Evolutionary conservation across 2,113 vertebrate genomes (phyloP).

Genomic region (Gadus chalcogrammus): DNA sequence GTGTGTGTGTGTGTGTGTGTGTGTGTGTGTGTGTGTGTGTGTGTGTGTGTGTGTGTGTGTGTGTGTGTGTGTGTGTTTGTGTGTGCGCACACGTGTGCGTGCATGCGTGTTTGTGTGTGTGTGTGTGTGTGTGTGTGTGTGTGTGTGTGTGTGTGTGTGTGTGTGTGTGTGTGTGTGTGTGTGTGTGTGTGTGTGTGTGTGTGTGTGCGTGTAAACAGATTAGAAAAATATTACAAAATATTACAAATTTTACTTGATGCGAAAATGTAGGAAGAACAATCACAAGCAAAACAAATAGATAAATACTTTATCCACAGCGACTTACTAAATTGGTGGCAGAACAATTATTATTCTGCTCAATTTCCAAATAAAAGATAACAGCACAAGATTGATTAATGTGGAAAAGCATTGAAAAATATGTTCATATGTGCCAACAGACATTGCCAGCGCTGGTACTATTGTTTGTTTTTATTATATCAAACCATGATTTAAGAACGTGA

Average conservation of each 20-base stretch:
- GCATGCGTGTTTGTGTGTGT: conserved; percentile 38
- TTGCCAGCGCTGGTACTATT: no score
- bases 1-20: conserved; percentile 20
- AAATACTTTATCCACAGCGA: no score
- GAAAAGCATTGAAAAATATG: no score
- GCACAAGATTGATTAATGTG: no score
- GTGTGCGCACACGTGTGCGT: neutral
- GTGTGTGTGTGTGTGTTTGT: conserved; percentile 54
- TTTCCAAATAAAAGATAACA: no score
- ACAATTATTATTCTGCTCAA: no score
- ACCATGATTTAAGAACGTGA: conserved; percentile 1
- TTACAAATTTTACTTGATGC: neutral
- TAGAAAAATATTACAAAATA: conserved; percentile 37
- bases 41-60: conserved; percentile 25
- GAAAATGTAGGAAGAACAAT: neutral
- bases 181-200: conserved; percentile 6
- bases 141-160: conserved; percentile 49
- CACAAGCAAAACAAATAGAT: no score
- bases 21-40: neutral
- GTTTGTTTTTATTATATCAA: no score
- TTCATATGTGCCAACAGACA: no score
- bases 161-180: conserved; percentile 30
- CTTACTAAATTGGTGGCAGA: no score
- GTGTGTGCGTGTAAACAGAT: conserved; percentile 33
- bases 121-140: conserved; percentile 37